Percentiles rank a stretch among this genome's conserved stretches.
Conservation (phyloP, 2,113 vertebrate species). For the Oxyruncus cristatus region DNA sequence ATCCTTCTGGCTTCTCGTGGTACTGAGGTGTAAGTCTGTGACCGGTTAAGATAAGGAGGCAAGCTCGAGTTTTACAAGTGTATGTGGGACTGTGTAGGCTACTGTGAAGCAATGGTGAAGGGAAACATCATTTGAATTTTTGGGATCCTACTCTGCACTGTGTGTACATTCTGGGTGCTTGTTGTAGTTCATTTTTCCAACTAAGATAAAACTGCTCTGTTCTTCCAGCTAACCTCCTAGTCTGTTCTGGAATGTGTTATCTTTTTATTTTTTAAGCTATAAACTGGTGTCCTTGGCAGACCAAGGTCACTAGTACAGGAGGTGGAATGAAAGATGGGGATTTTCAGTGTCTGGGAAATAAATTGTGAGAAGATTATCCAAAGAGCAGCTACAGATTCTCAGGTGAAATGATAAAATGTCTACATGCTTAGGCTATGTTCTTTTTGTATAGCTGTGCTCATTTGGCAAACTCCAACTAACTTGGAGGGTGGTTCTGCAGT, state of each 20-base stretch:
- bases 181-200: neutral
- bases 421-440: neutral
- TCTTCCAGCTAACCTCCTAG: neutral
- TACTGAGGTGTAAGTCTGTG: neutral
- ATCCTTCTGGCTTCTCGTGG: neutral
- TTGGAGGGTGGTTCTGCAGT: neutral
- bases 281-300: conserved; percentile 82
- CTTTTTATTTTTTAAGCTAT: conserved; percentile 61
- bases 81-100: neutral
- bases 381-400: conserved; percentile 72
- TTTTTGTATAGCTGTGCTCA: neutral
- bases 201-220: neutral
- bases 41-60: neutral
- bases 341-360: conserved; percentile 77
- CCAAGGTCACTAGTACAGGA: conserved; percentile 71
- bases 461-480: neutral
- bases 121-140: neutral
- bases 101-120: neutral
- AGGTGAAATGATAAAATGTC: conserved; percentile 72
- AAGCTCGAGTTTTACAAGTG: neutral
- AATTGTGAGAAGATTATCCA: conserved; percentile 60
- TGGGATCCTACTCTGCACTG: neutral
- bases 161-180: neutral
- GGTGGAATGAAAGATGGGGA: conserved; percentile 79
- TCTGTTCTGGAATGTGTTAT: neutral